Evolutionary conservation across 2,113 vertebrate species (phyloP).

Genomic region (Microcebus griseorufus): DNA sequence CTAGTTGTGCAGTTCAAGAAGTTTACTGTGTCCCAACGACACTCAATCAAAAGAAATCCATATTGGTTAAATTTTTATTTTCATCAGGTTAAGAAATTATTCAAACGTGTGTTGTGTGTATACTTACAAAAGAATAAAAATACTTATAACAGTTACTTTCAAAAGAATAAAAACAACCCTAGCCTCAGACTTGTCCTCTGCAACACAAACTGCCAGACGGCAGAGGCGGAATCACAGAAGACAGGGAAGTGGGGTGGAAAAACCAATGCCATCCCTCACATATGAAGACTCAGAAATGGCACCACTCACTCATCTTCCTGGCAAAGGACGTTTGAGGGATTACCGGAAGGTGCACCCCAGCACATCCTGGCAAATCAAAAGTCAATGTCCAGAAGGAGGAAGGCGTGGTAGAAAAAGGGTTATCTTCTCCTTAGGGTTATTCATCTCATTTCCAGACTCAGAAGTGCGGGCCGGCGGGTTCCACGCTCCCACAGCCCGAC

Average conservation of each 20-base stretch:
- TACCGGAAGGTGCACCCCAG: background rate
- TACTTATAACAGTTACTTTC: background rate
- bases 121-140: background rate
- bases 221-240: background rate
- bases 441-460: background rate
- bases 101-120: background rate
- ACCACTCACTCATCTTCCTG: background rate
- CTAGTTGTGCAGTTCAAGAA: background rate
- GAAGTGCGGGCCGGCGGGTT: background rate
- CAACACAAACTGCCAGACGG: background rate
- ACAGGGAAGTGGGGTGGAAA: background rate
- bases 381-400: background rate
- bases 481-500: background rate
- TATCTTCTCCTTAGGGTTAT: background rate
- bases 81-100: slow-evolving; percentile 30
- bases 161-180: background rate
- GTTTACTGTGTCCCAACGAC: slow-evolving; percentile 3
- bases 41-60: slow-evolving; percentile 18
- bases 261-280: background rate
- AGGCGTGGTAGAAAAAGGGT: background rate
- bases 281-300: background rate
- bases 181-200: background rate
- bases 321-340: slow-evolving; percentile 29
- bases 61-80: slow-evolving; percentile 4
- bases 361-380: background rate